phyloP scores from a whole-genome alignment of 1,140 invertebrate species.

The Bombus confusus region DNA sequence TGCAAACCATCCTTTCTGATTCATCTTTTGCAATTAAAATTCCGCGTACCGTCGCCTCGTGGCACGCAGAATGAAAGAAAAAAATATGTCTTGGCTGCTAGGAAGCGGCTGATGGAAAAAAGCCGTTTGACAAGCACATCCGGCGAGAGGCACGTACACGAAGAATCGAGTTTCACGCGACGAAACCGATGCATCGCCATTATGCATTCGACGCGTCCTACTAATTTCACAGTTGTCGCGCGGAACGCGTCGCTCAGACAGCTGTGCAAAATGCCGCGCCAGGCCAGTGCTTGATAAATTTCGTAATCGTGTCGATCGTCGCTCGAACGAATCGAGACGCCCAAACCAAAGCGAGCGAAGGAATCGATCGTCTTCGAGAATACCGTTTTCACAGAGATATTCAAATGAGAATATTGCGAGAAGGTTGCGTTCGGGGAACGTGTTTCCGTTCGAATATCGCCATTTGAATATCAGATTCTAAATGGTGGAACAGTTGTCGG shows the following conservation, averaged over 20 bases:
- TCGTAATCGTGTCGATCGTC: not conserved
- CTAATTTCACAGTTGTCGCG: not conserved
- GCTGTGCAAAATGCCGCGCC: not conserved
- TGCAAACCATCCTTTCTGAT: slow-evolving; percentile 39
- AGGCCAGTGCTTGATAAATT: not conserved
- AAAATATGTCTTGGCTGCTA: slow-evolving; percentile 8
- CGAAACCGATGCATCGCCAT: not conserved
- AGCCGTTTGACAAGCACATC: slow-evolving; percentile 31
- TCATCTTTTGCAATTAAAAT: slow-evolving; percentile 39
- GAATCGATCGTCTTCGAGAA: not conserved
- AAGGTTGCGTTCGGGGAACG: no score
- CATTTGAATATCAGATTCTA: slow-evolving; percentile 4
- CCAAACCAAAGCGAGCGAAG: no score
- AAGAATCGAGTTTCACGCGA: slow-evolving; percentile 2
- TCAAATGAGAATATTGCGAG: not conserved
- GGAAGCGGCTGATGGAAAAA: slow-evolving; percentile 17
- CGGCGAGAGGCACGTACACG: not conserved
- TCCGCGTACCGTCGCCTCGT: not conserved
- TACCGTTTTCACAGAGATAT: not conserved
- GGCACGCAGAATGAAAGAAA: slow-evolving; percentile 15
- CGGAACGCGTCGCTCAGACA: not conserved
- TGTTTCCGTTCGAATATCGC: not conserved
- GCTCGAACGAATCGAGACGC: not conserved
- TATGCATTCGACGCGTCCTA: not conserved
- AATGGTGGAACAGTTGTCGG: not conserved